Evolutionary conservation across 1,140 invertebrate genomes (phyloP), one percentile per base, ranked within the genome.

Genomic region (Sminthurinus signatus): DNA sequence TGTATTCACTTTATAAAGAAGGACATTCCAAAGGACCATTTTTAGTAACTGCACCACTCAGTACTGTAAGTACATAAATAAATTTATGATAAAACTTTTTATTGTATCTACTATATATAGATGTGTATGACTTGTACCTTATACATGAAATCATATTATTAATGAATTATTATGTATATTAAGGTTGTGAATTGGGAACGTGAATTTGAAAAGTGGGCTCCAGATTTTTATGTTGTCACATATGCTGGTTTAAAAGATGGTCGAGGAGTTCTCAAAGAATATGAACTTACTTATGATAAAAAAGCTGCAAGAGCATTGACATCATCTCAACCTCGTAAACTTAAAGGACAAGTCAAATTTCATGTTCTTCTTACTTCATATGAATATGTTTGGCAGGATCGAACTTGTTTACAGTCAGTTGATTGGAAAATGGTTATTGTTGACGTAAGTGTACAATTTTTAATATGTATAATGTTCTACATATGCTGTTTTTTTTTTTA

Each of bases 21-120:
- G 96, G 96, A 2, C 96, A 98, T 75, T 96, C 91, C 74, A 93
- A 93, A 75, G 97, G 97, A n/a, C 97, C 97, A 0, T 99, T 99
- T 77, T 79, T 99, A 43, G 91, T 36, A 5, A 8, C 32, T 36
- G 32, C 32, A 36, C 32, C 32, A 8, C 32, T 36, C 5, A 8
- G 5, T 8, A 36, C 32, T 8, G n/a, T n/a, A n/a, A n/a, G n/a
- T n/a, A n/a, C n/a, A n/a, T n/a, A n/a, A n/a, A n/a, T n/a, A n/a
- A n/a, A n/a, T n/a, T n/a, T n/a, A n/a, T n/a, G n/a, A n/a, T n/a
- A n/a, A n/a, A n/a, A n/a, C n/a, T n/a, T n/a, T n/a, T n/a, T n/a
- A n/a, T n/a, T n/a, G n/a, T n/a, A n/a, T n/a, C n/a, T n/a, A n/a
- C n/a, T n/a, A n/a, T n/a, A n/a, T n/a, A n/a, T n/a, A n/a, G n/a